Evolutionary conservation across 2,797 vertebrate species (phyloP), one percentile per base, ranked within the genome.

Genomic region (Gorsachius magnificus): DNA sequence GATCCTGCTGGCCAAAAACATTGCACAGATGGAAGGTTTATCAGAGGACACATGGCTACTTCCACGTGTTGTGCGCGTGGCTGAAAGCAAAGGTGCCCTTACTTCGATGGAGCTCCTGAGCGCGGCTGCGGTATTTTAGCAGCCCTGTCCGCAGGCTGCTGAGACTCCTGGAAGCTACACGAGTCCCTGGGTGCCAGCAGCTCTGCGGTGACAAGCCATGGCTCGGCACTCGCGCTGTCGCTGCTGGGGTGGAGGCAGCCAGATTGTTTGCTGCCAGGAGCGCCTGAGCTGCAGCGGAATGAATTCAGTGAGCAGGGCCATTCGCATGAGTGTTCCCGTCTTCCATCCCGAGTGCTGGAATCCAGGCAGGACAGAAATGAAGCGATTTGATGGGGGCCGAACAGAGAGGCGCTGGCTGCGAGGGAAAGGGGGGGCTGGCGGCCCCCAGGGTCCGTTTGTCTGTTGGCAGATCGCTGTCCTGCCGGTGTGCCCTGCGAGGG

Each of bases 1-100:
- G 87, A 95, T 90, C 54, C 74, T 80, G n/a, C 57, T 83, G 91
- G 71, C 75, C 87, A 96, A 97, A 94, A 96, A 93, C 53, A 54
- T 90, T 95, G 41, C 48, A 41, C 25, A 80, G 74, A 68, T 56
- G 56, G 78, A 87, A 74, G 41, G 61, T 33, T 46, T 25, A 36
- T 60, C 35, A 51, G 43, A 61, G 33, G 43, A 63, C 31, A 29
- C 21, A 26, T 18, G 45, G 17, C 53, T 60, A 7, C 36, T 58
- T 54, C 35, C 25, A 26, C 1, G 13, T 43, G 81, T 50, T 68
- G 25, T 68, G 51, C 58, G 46, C 13, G 8, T 0, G 18, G 29
- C 6, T 86, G 38, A 63, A 87, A 79, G 38, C 29, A 66, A 76
- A 66, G 66, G 36, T 45, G 38, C 56, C 38, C 15, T 58, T 61